Percentiles rank a stretch among this genome's conserved stretches.
Conservation (phyloP, 2,888 invertebrate species). For the Tachina grossa region DNA sequence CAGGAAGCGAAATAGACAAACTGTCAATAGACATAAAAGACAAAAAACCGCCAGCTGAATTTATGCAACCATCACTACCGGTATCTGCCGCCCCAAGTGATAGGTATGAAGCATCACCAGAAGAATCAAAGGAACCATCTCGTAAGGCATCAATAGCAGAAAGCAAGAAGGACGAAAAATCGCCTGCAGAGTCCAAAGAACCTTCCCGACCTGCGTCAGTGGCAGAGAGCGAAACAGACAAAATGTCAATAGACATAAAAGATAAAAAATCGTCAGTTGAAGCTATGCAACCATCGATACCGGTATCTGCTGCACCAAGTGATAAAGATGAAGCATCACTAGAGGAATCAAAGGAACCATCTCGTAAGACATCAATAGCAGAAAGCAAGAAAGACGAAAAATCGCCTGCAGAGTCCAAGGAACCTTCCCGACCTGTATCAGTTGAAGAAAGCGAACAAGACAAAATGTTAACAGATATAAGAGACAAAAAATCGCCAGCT, state of each 20-base stretch:
- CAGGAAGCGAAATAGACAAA: slow-evolving; percentile 23
- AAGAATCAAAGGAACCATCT: slow-evolving; percentile 68
- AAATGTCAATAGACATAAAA: not conserved
- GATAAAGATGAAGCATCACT: slow-evolving; percentile 48
- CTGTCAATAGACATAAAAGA: slow-evolving; percentile 58
- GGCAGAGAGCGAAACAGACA: slow-evolving; percentile 59
- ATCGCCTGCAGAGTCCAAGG: slow-evolving; percentile 37
- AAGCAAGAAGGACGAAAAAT: slow-evolving; percentile 55
- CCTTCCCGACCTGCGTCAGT: slow-evolving; percentile 68
- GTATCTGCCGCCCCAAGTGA: slow-evolving; percentile 53
- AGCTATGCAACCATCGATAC: slow-evolving; percentile 42
- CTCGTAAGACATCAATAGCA: too few species aligned
- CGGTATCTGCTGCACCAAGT: slow-evolving; percentile 40
- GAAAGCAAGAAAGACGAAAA: slow-evolving; percentile 27
- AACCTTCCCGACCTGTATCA: slow-evolving; percentile 7
- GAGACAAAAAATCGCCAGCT: slow-evolving; percentile 36
- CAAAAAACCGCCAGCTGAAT: slow-evolving; percentile 55
- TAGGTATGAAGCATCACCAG: slow-evolving; percentile 28
- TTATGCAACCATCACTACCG: slow-evolving; percentile 61
- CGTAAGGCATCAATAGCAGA: slow-evolving; percentile 58
- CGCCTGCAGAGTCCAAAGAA: slow-evolving; percentile 32
- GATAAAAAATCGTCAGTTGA: not conserved
- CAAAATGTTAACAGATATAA: not conserved
- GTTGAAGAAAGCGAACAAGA: slow-evolving; percentile 31
- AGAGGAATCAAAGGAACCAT: not conserved